Base-by-base conservation (phyloP, 2,888 invertebrate species). In the Teinopalpus imperialis region DNA sequence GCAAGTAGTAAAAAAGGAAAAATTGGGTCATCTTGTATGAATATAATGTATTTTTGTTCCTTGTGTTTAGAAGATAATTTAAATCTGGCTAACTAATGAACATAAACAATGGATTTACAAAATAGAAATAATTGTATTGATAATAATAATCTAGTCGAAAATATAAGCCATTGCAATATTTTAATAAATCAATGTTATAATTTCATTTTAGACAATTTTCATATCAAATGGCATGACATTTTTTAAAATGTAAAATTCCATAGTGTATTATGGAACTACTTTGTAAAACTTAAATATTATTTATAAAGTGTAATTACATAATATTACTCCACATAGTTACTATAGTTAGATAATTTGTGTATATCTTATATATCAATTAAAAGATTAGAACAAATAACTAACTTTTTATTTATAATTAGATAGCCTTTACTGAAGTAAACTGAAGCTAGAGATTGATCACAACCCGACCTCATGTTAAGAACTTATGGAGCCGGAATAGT, bases 131-230 rank as follows among this genome's bases (percentile, higher is more conserved):
- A 74, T 75, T 81, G 68, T 80, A 75, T 80, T 78, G 68, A 75
- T 81, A 81, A 78, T 76, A 74, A 80, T 76, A 66, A 77, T 88
- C 88, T 88, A 88, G 88, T 88, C 88, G 86, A 69, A 83, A 82
- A 74, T 78, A 77, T 77, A 78, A 81, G 88, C 88, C 87, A 88
- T 88, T 85, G 83, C 85, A 88, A 85, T 86, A 83, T 75, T 67
- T 66, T 72, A 32, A 71, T 70, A 69, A 73, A 53, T 43, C 39
- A 50, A 52, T 46, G 41, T 49, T 49, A 36, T 48, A 43, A 51
- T 53, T 44, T 47, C 48, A 50, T 52, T 50, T 56, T 61, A 60
- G 54, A 57, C 48, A 57, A 53, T 51, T 52, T 54, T 52, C 50
- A 52, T 56, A 52, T 49, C 51, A 46, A 34, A 52, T 44, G 52